phyloP scores from a whole-genome alignment of 37 sponge, comb jelly and placozoan genomes.

The Aplysina aerophoba region DNA sequence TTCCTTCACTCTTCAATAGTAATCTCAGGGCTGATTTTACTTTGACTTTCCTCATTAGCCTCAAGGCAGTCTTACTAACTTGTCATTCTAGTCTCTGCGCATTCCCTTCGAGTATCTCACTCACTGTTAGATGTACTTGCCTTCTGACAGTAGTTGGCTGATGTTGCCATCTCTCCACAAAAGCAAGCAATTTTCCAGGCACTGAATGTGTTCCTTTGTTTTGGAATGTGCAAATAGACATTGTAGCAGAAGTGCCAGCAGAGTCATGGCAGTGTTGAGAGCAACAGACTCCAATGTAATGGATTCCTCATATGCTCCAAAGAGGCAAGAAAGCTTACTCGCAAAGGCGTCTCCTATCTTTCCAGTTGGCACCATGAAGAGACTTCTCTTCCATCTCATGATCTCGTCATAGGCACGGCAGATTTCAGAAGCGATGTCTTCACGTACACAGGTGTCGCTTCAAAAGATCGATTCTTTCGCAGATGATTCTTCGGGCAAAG shows the following conservation, averaged over 20 bases:
- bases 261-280: neutral
- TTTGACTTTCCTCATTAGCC: neutral
- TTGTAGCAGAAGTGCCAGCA: conserved; percentile 3
- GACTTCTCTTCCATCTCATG: conserved; percentile 2
- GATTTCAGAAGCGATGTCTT: neutral
- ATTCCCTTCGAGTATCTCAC: neutral
- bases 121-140: neutral
- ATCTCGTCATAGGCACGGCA: neutral
- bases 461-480: too few species aligned
- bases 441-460: too few species aligned
- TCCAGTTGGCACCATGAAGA: conserved; percentile 2
- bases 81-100: neutral
- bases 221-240: conserved; percentile 6
- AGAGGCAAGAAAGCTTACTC: neutral
- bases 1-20: neutral
- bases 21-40: neutral
- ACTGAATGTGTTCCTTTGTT: neutral
- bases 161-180: conserved; percentile 7
- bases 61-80: neutral
- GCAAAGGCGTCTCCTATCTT: neutral
- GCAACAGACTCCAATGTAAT: neutral
- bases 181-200: neutral
- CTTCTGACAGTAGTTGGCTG: neutral
- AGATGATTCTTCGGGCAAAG: too few species aligned
- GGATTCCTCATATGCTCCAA: neutral